Evolutionary conservation across 2,797 vertebrate species (phyloP).

Genomic region (Lates japonicus): DNA sequence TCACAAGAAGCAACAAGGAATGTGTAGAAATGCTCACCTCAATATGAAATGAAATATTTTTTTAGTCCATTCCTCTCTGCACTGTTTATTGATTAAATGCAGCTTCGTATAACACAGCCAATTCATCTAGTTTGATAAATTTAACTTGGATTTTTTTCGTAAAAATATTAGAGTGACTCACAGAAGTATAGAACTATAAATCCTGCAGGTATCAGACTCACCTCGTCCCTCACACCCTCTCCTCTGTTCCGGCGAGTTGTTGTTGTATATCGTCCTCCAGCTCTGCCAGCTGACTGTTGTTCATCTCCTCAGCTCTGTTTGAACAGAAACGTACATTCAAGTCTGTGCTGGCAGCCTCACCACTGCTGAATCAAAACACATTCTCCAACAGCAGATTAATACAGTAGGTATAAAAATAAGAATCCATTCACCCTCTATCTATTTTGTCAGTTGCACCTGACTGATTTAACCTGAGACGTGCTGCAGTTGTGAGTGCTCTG

Average conservation of each 20-base stretch:
- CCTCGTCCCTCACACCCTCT: slow-evolving; percentile 81
- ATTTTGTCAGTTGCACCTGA: neutral
- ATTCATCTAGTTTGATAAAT: neutral
- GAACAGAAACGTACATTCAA: slow-evolving; percentile 22
- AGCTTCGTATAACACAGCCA: neutral
- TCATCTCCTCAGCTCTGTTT: slow-evolving; percentile 84
- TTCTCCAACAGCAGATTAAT: neutral
- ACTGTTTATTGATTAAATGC: slow-evolving; percentile 2
- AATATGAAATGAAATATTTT: neutral
- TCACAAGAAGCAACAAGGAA: slow-evolving; percentile 27
- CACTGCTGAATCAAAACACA: slow-evolving; percentile 3
- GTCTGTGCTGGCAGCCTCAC: slow-evolving; percentile 11
- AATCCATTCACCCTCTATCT: neutral
- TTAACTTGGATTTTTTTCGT: neutral
- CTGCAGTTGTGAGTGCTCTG: slow-evolving; percentile 30
- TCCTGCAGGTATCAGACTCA: slow-evolving; percentile 54
- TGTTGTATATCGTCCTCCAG: slow-evolving; percentile 86
- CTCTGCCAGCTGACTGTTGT: slow-evolving; percentile 81
- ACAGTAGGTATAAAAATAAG: neutral
- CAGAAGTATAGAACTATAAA: neutral
- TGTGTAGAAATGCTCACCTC: slow-evolving; percentile 4
- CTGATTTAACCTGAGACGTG: slow-evolving; percentile 18
- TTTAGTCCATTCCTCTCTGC: neutral
- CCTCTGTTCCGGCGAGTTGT: slow-evolving; percentile 79
- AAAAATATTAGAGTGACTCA: slow-evolving; percentile 11